A percentile compares a stretch with the other conserved stretches of the same genome.
phyloP scores from a whole-genome alignment of 2,113 vertebrate species.

The Alaudala cheleensis region DNA sequence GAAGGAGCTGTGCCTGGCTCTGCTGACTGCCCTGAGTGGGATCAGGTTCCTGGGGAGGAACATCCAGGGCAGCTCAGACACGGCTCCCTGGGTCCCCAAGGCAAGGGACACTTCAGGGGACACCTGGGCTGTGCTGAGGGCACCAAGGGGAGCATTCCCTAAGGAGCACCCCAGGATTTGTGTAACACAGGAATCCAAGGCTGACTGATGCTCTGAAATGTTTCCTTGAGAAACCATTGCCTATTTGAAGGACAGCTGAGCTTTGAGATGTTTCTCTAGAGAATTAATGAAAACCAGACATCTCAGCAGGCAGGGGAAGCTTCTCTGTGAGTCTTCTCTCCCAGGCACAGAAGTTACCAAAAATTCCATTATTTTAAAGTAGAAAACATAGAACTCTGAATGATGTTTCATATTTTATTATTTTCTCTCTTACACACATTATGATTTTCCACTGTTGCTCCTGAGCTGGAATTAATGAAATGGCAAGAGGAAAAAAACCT shows the following conservation, averaged over 20 bases:
- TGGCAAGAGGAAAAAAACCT: background rate
- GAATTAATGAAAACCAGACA: background rate
- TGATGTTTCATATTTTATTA: background rate
- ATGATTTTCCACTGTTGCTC: background rate
- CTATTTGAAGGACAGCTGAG: background rate
- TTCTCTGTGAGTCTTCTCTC: background rate
- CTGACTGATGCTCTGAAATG: background rate
- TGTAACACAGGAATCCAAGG: background rate
- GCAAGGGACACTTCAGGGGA: background rate
- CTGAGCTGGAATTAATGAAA: slow-evolving; percentile 22
- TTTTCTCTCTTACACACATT: background rate
- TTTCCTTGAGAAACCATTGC: background rate
- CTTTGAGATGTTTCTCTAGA: background rate
- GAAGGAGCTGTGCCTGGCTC: background rate
- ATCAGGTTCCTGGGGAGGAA: background rate
- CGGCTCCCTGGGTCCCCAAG: background rate
- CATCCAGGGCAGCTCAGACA: background rate
- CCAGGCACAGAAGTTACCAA: background rate
- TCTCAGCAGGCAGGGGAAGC: background rate
- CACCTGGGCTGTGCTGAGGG: background rate
- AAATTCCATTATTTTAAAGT: background rate
- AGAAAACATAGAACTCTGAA: background rate
- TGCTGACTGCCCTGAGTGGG: background rate
- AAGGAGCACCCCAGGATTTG: background rate
- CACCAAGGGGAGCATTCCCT: background rate